phyloP scores from a whole-genome alignment of 2,797 vertebrate species.

The Myripristis murdjan region DNA sequence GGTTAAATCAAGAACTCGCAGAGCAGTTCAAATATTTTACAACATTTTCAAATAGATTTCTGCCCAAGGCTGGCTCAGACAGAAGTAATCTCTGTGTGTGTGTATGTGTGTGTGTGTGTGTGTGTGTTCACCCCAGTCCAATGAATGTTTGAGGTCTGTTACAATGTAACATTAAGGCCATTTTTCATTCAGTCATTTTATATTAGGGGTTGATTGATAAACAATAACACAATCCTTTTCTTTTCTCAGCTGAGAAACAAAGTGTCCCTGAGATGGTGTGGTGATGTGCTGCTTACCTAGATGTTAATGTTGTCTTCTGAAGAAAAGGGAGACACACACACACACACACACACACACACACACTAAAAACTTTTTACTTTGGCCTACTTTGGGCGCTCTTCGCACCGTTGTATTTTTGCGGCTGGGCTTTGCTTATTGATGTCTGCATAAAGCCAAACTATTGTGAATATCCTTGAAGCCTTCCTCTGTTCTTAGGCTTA shows the following conservation, averaged over 20 bases:
- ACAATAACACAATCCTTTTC: slow-evolving; percentile 10
- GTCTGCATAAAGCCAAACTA: too few relatives aligned
- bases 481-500: too few relatives aligned
- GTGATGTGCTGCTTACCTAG: not conserved
- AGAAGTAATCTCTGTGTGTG: slow-evolving; percentile 7
- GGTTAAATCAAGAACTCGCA: slow-evolving; percentile 12
- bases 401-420: too few relatives aligned
- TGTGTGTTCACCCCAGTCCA: slow-evolving; percentile 8
- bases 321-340: too few relatives aligned
- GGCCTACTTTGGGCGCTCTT: too few relatives aligned
- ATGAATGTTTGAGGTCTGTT: slow-evolving; percentile 17
- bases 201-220: slow-evolving; percentile 40
- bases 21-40: slow-evolving; percentile 32
- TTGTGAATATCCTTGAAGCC: too few relatives aligned
- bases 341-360: too few relatives aligned
- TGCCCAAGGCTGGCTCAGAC: slow-evolving; percentile 16
- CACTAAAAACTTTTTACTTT: too few relatives aligned
- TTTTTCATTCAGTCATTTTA: slow-evolving; percentile 23
- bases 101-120: too few relatives aligned
- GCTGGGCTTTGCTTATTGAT: too few relatives aligned
- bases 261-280: slow-evolving; percentile 5
- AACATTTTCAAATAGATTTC: slow-evolving; percentile 44
- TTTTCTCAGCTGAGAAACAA: slow-evolving; percentile 25
- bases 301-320: too few relatives aligned
- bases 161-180: not conserved